phyloP scores from a whole-genome alignment of 1,140 invertebrate genomes.

The Xylocopa sonorina region DNA sequence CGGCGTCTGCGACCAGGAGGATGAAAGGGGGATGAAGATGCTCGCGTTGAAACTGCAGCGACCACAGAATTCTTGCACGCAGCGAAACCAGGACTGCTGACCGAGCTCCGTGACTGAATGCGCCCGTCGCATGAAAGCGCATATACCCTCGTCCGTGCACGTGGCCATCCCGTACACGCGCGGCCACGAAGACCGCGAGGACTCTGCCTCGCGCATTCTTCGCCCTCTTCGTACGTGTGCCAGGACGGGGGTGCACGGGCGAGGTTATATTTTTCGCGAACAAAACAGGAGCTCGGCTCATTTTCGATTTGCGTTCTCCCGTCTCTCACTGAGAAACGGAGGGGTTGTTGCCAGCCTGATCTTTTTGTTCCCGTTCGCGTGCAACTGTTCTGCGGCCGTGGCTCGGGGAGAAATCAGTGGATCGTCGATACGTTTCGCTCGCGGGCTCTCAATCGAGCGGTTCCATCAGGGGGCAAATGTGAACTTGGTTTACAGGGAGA shows the following conservation, averaged over 20 bases:
- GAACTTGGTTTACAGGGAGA: not conserved
- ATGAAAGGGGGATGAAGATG: conserved; percentile 63
- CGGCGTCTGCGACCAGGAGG: conserved; percentile 12
- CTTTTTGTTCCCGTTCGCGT: conserved; percentile 2
- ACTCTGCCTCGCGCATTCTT: not conserved
- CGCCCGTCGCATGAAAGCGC: conserved; percentile 37
- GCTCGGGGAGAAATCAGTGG: not conserved
- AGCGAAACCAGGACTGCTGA: conserved; percentile 71
- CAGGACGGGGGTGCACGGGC: not conserved
- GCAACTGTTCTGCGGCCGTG: conserved; percentile 44
- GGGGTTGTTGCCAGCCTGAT: conserved; percentile 17
- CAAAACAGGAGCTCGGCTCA: conserved; percentile 41
- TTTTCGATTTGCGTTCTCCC: conserved; percentile 65
- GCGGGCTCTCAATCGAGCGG: not conserved
- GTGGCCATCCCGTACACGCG: not conserved
- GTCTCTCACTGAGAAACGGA: conserved; percentile 60
- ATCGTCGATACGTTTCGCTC: not conserved
- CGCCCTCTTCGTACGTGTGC: not conserved
- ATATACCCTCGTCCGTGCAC: conserved; percentile 2
- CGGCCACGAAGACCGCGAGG: not conserved
- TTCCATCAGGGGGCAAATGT: not conserved
- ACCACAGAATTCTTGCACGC: conserved; percentile 72
- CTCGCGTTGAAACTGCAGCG: conserved; percentile 68
- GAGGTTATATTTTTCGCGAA: no score
- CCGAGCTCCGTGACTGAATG: conserved; percentile 66